phyloP scores from a whole-genome alignment of 1,140 invertebrate species.

The Heliconius hewitsoni region DNA sequence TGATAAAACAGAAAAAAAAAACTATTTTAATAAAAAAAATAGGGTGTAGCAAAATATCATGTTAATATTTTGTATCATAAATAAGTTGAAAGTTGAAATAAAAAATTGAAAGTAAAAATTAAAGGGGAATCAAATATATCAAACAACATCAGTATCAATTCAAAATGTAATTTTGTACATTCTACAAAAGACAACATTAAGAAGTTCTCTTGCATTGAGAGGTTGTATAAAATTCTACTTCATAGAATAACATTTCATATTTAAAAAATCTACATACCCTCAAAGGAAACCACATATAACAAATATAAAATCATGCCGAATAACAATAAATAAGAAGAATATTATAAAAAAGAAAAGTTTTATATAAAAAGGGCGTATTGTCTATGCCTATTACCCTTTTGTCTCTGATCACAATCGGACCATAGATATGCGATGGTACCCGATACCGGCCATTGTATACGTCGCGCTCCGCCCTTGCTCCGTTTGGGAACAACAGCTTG shows the following conservation, averaged over 20 bases:
- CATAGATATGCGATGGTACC: slow-evolving; percentile 36
- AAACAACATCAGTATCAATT: background rate
- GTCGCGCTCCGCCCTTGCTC: slow-evolving; percentile 38
- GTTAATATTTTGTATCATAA: background rate
- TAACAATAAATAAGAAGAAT: slow-evolving; percentile 9
- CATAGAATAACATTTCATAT: background rate
- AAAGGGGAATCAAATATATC: background rate
- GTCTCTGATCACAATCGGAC: slow-evolving; percentile 37
- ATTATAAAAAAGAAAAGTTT: slow-evolving; percentile 13
- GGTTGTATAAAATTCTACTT: slow-evolving; percentile 12
- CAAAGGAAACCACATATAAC: background rate
- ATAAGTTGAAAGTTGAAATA: background rate
- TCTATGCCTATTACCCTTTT: slow-evolving; percentile 38
- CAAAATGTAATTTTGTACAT: background rate
- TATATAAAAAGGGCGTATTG: slow-evolving; percentile 16
- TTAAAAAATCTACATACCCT: background rate
- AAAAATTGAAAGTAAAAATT: background rate
- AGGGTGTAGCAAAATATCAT: background rate
- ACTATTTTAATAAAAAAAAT: background rate
- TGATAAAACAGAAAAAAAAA: slow-evolving; percentile 1
- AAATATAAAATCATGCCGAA: slow-evolving; percentile 16
- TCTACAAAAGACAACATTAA: slow-evolving; percentile 6
- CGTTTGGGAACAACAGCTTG: slow-evolving; percentile 42
- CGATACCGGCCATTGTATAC: slow-evolving; percentile 42
- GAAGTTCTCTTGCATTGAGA: slow-evolving; percentile 17